phyloP scores from a whole-genome alignment of 2,888 invertebrate species.

The Cheilosia variabilis region DNA sequence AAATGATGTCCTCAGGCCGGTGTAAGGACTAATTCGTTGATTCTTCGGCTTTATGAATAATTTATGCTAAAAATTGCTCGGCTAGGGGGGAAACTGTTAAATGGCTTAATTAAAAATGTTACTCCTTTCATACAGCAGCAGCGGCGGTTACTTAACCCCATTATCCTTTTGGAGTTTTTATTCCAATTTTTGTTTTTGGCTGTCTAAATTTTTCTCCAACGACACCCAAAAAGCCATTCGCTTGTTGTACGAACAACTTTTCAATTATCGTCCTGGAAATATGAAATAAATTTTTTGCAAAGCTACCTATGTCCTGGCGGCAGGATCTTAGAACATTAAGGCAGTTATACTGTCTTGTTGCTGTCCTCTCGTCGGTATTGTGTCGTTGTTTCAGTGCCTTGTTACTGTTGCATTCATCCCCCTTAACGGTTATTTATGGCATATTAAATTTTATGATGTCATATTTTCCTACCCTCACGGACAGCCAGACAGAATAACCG shows the following conservation, averaged over 20 bases:
- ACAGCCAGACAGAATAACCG: constrained; percentile 27
- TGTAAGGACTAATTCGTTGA: constrained; percentile 75
- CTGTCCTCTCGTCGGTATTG: constrained; percentile 53
- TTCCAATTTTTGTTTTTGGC: neutral
- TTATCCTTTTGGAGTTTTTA: constrained; percentile 65
- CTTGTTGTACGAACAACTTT: constrained; percentile 62
- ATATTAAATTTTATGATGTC: constrained; percentile 81
- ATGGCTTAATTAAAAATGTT: constrained; percentile 75
- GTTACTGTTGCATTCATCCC: constrained; percentile 71
- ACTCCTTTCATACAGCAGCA: constrained; percentile 57
- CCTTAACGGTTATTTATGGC: constrained; percentile 79
- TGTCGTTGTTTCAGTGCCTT: constrained; percentile 47
- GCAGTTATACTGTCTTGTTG: constrained; percentile 25
- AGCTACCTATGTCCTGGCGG: constrained; percentile 33
- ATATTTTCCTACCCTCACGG: constrained; percentile 76
- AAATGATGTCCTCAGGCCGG: constrained; percentile 71
- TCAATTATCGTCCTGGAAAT: constrained; percentile 74
- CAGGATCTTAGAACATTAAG: constrained; percentile 32
- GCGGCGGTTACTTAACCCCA: constrained; percentile 71
- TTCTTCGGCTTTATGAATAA: constrained; percentile 74
- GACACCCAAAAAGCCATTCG: constrained; percentile 48
- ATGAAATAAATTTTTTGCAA: constrained; percentile 55
- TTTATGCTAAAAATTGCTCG: constrained; percentile 64
- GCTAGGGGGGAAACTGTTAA: constrained; percentile 47
- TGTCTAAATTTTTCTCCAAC: constrained; percentile 51